Conservation (phyloP, 2,797 vertebrate genomes). For the Pempheris klunzingeri region DNA sequence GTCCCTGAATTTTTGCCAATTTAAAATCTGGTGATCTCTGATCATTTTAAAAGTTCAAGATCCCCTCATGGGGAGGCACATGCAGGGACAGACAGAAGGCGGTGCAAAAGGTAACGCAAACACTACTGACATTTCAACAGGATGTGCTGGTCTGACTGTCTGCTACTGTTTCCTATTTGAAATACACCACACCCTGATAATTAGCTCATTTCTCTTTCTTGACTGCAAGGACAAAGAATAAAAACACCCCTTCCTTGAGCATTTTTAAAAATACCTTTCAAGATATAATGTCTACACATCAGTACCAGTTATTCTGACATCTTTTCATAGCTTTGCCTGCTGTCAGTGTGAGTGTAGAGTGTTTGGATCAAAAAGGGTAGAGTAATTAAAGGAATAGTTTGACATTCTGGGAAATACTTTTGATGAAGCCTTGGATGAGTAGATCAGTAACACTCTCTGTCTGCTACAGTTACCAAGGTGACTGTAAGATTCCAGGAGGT, state of each 20-base stretch:
- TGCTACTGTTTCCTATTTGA: conserved; percentile 21
- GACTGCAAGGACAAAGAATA: conserved; percentile 14
- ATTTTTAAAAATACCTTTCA: conserved; percentile 22
- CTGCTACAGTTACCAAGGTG: not conserved
- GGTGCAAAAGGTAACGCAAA: not conserved
- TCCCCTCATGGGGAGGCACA: not conserved
- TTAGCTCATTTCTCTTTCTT: conserved; percentile 33
- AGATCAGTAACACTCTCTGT: not conserved
- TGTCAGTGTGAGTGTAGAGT: not conserved
- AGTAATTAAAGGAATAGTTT: not conserved
- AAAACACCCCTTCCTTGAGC: conserved; percentile 7
- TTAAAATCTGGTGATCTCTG: not conserved
- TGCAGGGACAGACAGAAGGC: not conserved
- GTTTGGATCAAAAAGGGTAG: not conserved
- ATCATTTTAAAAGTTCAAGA: not conserved
- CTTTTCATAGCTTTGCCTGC: not conserved
- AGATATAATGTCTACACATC: not conserved
- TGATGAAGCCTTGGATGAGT: not conserved
- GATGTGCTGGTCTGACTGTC: conserved; percentile 25
- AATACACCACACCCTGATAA: conserved; percentile 42
- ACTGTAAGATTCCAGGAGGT: not conserved
- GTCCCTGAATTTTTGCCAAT: conserved; percentile 8
- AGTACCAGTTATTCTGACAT: not conserved
- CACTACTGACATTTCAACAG: conserved; percentile 22
- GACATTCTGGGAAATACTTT: not conserved